A percentile compares a stretch with the other conserved stretches of the same genome.
Evolutionary conservation across 2,888 invertebrate species (phyloP).

Genomic region (Galerucella pusilla): DNA sequence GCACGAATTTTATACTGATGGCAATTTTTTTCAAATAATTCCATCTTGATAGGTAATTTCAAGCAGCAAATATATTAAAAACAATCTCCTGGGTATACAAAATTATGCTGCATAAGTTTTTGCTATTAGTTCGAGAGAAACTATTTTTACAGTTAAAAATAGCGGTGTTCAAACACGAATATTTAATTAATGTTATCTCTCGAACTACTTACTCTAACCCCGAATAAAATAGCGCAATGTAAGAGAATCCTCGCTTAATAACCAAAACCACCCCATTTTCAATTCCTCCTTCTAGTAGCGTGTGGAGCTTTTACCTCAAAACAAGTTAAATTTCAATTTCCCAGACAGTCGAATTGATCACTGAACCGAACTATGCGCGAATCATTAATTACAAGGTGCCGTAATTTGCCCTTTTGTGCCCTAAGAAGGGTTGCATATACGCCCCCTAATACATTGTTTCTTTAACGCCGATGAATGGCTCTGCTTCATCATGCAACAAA

Average conservation of each 20-base stretch:
- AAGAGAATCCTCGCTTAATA: slow-evolving; percentile 8
- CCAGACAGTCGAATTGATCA: slow-evolving; percentile 60
- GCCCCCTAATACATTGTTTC: slow-evolving; percentile 21
- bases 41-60: too few relatives aligned
- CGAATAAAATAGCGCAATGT: slow-evolving; percentile 20
- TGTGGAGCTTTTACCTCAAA: slow-evolving; percentile 41
- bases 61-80: too few relatives aligned
- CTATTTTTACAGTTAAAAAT: neutral
- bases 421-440: slow-evolving; percentile 28
- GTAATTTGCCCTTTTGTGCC: slow-evolving; percentile 60
- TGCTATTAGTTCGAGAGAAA: too few relatives aligned
- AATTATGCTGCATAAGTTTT: too few relatives aligned
- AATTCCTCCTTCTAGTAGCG: slow-evolving; percentile 19
- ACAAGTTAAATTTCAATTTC: slow-evolving; percentile 55
- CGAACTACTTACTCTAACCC: neutral
- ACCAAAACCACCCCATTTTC: slow-evolving; percentile 6
- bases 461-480: slow-evolving; percentile 24
- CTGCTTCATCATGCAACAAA: slow-evolving; percentile 28
- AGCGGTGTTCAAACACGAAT: neutral
- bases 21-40: too few relatives aligned
- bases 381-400: slow-evolving; percentile 59
- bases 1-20: too few relatives aligned
- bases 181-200: neutral
- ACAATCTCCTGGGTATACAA: too few relatives aligned
- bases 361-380: slow-evolving; percentile 60